Conservation (phyloP, 1,140 invertebrate genomes). For the Magallana gigas region DNA sequence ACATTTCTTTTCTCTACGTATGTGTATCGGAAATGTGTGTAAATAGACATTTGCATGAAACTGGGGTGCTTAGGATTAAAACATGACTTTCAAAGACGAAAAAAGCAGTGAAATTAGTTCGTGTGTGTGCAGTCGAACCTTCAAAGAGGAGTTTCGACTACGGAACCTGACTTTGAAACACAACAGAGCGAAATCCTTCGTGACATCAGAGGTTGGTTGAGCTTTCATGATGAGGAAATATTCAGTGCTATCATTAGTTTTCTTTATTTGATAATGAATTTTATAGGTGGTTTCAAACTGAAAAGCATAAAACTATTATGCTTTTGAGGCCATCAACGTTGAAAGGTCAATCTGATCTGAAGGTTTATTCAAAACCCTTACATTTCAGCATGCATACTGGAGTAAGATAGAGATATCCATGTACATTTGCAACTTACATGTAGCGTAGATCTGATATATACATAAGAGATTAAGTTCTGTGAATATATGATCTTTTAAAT, state of each 20-base stretch:
- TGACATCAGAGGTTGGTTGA: not conserved
- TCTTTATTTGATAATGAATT: not conserved
- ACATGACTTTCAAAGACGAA: constrained; percentile 23
- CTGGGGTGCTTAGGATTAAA: not conserved
- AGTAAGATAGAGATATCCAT: no score
- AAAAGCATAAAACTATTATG: not conserved
- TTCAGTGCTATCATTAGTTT: no score
- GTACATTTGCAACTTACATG: no score
- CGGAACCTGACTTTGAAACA: not conserved
- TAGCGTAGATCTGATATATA: no score
- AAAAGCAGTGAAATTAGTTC: not conserved
- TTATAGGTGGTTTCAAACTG: not conserved
- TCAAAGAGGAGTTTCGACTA: constrained; percentile 6
- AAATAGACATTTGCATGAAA: not conserved
- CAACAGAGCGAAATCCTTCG: constrained; percentile 1
- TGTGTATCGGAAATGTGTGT: not conserved
- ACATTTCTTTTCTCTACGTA: not conserved
- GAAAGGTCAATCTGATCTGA: not conserved
- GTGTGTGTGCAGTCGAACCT: not conserved
- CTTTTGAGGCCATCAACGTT: not conserved
- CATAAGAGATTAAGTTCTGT: no score
- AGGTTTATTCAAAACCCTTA: not conserved
- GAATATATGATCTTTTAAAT: no score
- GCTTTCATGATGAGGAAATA: not conserved
- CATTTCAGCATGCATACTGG: not conserved